Percentiles rank a stretch among this genome's conserved stretches.
phyloP scores from a whole-genome alignment of 2,113 vertebrate genomes.

The Trochalopteron elliotii region DNA sequence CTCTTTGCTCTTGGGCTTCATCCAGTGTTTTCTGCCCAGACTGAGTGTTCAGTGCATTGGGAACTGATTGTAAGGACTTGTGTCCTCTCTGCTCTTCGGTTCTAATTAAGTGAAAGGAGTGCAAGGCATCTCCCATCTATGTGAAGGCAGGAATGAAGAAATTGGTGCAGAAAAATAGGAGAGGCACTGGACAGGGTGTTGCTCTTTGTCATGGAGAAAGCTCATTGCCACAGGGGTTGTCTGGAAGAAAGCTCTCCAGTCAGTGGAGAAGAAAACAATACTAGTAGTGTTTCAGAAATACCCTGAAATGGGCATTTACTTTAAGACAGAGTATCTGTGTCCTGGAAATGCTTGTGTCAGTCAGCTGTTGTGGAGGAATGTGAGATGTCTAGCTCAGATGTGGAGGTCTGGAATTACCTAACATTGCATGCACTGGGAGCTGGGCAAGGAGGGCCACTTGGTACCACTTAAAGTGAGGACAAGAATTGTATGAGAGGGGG shows the following conservation, averaged over 20 bases:
- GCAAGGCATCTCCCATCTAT: background rate
- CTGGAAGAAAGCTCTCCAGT: background rate
- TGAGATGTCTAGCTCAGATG: background rate
- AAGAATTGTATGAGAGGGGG: background rate
- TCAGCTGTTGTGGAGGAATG: background rate
- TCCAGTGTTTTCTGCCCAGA: background rate
- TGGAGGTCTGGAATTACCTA: background rate
- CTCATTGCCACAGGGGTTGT: accelerated
- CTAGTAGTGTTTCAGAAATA: background rate
- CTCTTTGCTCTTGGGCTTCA: background rate
- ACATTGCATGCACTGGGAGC: too few relatives aligned
- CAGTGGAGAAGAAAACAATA: background rate
- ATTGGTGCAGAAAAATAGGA: background rate
- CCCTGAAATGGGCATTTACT: background rate
- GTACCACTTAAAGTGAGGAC: background rate
- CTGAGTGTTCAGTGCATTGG: background rate
- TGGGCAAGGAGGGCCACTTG: background rate
- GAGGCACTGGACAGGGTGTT: background rate
- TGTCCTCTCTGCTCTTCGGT: background rate
- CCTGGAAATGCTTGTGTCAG: background rate
- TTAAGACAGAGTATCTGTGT: background rate
- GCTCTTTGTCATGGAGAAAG: background rate
- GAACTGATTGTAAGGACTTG: background rate
- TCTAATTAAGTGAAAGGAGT: background rate
- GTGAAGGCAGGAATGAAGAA: background rate